Percentiles rank a stretch among this genome's conserved stretches.
phyloP scores from a whole-genome alignment of 2,797 vertebrate genomes.

The Bradypodion ventrale region DNA sequence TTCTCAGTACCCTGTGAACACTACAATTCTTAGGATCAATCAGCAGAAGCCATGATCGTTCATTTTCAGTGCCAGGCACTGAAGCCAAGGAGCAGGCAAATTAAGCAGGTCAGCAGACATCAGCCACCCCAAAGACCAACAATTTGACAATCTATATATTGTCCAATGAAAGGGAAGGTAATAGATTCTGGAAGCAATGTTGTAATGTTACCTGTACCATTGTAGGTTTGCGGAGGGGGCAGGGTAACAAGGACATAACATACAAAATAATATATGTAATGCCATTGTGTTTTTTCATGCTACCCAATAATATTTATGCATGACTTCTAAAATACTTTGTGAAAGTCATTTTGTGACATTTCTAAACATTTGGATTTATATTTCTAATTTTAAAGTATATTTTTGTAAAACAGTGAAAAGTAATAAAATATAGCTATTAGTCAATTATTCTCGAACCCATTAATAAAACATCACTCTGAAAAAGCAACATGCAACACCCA shows the following conservation, averaged over 20 bases:
- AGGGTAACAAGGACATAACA: neutral
- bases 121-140: neutral
- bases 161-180: neutral
- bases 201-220: neutral
- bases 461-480: neutral
- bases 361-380: neutral
- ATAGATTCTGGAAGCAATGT: neutral
- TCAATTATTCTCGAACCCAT: too few relatives aligned
- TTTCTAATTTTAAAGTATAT: neutral
- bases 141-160: neutral
- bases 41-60: neutral
- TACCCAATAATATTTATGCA: too few relatives aligned
- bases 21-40: neutral
- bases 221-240: neutral
- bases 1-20: neutral
- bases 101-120: neutral
- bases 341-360: neutral
- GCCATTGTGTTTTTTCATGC: too few relatives aligned
- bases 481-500: neutral
- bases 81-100: neutral
- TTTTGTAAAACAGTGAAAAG: too few relatives aligned
- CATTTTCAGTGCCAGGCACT: neutral
- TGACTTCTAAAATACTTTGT: neutral
- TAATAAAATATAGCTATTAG: neutral
- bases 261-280: neutral